A percentile compares a stretch with the other conserved stretches of the same genome.
phyloP scores from a whole-genome alignment of 2,888 invertebrate species.

The Lampropteryx suffumata region DNA sequence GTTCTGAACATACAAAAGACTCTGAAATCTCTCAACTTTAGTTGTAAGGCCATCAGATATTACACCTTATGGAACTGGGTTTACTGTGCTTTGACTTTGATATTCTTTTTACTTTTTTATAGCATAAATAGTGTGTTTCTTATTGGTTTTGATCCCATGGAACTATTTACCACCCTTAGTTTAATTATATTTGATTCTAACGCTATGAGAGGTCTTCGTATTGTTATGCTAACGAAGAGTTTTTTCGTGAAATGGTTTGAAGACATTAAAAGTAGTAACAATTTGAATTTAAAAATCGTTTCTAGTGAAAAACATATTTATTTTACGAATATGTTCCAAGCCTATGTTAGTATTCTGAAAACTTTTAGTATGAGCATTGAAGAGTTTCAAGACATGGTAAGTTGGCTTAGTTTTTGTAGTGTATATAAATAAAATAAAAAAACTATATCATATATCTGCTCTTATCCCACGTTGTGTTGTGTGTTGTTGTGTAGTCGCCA shows the following conservation, averaged over 20 bases:
- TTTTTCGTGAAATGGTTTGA: slow-evolving; percentile 3
- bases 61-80: slow-evolving; percentile 8
- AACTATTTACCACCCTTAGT: background rate
- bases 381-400: slow-evolving; percentile 24
- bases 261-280: background rate
- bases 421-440: too few species aligned
- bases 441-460: too few species aligned
- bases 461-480: too few species aligned
- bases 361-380: slow-evolving; percentile 18
- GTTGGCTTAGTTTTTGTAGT: too few species aligned
- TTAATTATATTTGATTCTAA: slow-evolving; percentile 11
- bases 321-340: slow-evolving; percentile 6
- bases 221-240: background rate
- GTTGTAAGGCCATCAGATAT: background rate
- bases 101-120: background rate
- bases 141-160: background rate
- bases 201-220: background rate
- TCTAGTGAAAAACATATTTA: background rate
- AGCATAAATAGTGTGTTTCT: background rate
- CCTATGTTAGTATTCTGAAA: slow-evolving; percentile 18
- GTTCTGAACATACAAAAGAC: slow-evolving; percentile 6
- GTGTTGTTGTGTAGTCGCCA: too few species aligned
- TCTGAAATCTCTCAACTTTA: background rate
- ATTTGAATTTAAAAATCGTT: background rate
- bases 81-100: background rate